phyloP scores from a whole-genome alignment of 2,113 vertebrate genomes.

The Indicator maculatus region DNA sequence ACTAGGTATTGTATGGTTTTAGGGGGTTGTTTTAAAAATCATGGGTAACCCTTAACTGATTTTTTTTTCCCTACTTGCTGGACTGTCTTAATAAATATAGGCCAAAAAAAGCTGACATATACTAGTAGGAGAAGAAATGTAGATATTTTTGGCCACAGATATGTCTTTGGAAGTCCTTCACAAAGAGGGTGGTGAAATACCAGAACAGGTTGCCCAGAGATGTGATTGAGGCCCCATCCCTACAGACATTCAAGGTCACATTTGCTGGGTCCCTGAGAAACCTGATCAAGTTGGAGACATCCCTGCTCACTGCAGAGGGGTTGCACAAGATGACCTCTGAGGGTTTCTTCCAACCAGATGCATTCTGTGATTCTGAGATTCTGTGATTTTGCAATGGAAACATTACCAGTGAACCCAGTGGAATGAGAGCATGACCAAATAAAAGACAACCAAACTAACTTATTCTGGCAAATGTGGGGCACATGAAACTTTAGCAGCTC shows the following conservation, averaged over 20 bases:
- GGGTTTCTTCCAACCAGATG: too few relatives aligned
- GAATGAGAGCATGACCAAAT: not conserved
- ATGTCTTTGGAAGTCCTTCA: not conserved
- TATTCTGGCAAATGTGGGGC: not conserved
- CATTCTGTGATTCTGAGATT: too few relatives aligned
- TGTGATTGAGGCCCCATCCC: too few relatives aligned
- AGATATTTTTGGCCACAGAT: not conserved
- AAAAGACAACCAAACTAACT: not conserved
- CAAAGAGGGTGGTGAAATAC: too few relatives aligned
- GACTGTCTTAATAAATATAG: not conserved
- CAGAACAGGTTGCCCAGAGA: too few relatives aligned
- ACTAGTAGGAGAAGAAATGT: not conserved
- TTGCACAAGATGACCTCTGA: too few relatives aligned
- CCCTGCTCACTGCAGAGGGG: too few relatives aligned
- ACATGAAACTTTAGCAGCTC: not conserved
- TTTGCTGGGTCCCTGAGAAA: too few relatives aligned
- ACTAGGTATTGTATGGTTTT: not conserved
- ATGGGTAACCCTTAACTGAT: not conserved
- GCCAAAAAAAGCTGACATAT: not conserved
- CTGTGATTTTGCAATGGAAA: not conserved
- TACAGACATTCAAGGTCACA: too few relatives aligned
- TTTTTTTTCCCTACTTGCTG: not conserved
- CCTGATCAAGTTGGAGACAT: too few relatives aligned
- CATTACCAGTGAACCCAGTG: not conserved
- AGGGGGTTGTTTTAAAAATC: not conserved